Evolutionary conservation across 2,113 vertebrate species (phyloP).

Genomic region (Castor canadensis): DNA sequence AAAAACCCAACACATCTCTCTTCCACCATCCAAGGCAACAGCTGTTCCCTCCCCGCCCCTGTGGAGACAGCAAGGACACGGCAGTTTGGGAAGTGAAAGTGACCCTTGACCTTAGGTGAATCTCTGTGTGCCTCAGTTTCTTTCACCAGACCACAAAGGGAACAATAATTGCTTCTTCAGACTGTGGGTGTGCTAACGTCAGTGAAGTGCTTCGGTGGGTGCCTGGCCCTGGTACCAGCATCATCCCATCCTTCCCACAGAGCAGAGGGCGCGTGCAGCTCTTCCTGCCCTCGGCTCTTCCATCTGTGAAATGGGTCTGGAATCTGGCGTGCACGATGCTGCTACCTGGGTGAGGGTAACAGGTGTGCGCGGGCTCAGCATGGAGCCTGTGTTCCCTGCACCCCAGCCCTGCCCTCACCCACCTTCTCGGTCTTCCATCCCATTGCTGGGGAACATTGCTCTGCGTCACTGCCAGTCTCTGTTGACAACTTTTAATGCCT

Average conservation of each 20-base stretch:
- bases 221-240: too few relatives aligned
- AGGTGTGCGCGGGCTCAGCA: accelerated
- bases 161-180: not conserved
- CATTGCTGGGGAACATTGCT: not conserved
- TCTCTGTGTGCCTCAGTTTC: not conserved
- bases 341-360: accelerated
- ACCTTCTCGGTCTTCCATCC: not conserved
- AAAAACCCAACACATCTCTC: not conserved
- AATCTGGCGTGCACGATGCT: not conserved
- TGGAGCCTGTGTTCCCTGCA: not conserved
- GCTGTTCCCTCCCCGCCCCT: not conserved
- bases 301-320: not conserved
- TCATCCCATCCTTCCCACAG: too few relatives aligned
- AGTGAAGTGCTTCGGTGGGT: not conserved
- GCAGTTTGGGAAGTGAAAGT: not conserved
- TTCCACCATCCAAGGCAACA: not conserved
- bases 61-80: not conserved
- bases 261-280: not conserved
- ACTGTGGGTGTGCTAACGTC: not conserved
- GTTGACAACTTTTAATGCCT: not conserved
- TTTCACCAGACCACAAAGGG: not conserved
- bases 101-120: not conserved
- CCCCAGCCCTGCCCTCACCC: not conserved
- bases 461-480: accelerated
- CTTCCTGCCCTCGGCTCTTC: not conserved